These are phyloP conservation scores for Ciona savignyi DNA, from an alignment of 23 tunicate genomes.

Conservation along the genomic window DNA sequence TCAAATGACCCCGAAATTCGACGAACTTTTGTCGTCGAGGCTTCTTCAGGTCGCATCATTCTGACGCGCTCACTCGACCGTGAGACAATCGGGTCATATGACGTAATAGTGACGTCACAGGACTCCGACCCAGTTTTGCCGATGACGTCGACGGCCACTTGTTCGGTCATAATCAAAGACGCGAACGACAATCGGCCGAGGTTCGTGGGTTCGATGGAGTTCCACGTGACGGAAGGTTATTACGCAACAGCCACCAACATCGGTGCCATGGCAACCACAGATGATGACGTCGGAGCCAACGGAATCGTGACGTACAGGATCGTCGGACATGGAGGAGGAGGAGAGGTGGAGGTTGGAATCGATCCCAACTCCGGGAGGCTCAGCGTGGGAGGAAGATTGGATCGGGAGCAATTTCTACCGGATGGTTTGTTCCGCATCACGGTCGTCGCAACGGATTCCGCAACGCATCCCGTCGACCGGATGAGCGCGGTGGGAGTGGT, in stretches of 20 bases:
- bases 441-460: conserved; percentile 23
- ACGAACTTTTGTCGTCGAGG: conserved; percentile 10
- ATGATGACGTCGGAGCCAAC: conserved; percentile 12
- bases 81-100: conserved; percentile 5
- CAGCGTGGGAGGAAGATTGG: conserved; percentile 40
- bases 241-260: conserved; percentile 21
- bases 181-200: conserved; percentile 44
- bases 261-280: conserved; percentile 17
- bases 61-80: conserved; percentile 22
- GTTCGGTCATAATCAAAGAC: conserved; percentile 17
- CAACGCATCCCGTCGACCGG: not conserved
- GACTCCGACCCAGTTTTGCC: not conserved
- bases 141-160: conserved; percentile 14
- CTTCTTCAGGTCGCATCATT: conserved; percentile 29
- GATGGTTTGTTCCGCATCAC: conserved; percentile 22
- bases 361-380: conserved; percentile 23
- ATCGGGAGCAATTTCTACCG: conserved; percentile 40
- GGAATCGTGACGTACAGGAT: conserved; percentile 13
- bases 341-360: conserved; percentile 6
- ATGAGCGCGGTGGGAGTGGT: conserved; percentile 5
- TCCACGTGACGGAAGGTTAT: conserved; percentile 30
- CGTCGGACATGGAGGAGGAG: conserved; percentile 1
- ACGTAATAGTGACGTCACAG: conserved; percentile 10
- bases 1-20: not conserved
- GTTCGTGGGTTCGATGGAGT: not conserved